Conservation (phyloP, 2,113 vertebrate species). For the Xiphophorus couchianus region DNA sequence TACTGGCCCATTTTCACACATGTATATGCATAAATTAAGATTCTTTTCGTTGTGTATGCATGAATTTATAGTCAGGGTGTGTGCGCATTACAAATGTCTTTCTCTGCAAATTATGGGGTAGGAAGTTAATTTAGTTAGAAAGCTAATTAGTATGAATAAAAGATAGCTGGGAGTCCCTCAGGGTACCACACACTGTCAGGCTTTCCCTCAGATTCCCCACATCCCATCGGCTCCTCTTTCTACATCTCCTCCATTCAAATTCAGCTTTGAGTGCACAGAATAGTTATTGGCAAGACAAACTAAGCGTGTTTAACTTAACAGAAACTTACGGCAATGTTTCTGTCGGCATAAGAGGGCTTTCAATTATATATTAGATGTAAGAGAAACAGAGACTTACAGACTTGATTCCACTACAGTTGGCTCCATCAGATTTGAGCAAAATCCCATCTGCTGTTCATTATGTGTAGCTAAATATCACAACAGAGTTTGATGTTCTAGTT, state of each 20-base stretch:
- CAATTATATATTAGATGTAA: neutral
- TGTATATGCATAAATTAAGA: slow-evolving; percentile 30
- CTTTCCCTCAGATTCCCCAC: slow-evolving; percentile 47
- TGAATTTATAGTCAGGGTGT: slow-evolving; percentile 18
- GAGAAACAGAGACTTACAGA: neutral
- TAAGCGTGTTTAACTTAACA: slow-evolving; percentile 9
- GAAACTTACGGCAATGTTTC: slow-evolving; percentile 1
- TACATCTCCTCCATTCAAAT: slow-evolving; percentile 35
- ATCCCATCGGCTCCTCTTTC: neutral
- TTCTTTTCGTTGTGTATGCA: slow-evolving; percentile 4
- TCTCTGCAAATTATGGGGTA: slow-evolving; percentile 68
- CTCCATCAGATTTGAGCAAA: neutral
- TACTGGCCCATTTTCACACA: slow-evolving; percentile 24
- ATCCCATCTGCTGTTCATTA: neutral
- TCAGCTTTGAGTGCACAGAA: slow-evolving; percentile 32
- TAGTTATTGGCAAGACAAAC: slow-evolving; percentile 29
- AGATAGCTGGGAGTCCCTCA: slow-evolving; percentile 65
- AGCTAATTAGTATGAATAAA: slow-evolving; percentile 78
- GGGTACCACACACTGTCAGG: slow-evolving; percentile 64
- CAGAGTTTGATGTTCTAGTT: neutral
- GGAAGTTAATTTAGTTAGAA: slow-evolving; percentile 73
- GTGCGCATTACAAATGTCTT: slow-evolving; percentile 63
- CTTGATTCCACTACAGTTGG: neutral
- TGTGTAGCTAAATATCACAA: too few relatives aligned
- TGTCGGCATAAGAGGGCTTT: neutral